A percentile compares a stretch with the other conserved stretches of the same genome.
Evolutionary conservation across 2,113 vertebrate species (phyloP).

Genomic region (Lampris incognitus): DNA sequence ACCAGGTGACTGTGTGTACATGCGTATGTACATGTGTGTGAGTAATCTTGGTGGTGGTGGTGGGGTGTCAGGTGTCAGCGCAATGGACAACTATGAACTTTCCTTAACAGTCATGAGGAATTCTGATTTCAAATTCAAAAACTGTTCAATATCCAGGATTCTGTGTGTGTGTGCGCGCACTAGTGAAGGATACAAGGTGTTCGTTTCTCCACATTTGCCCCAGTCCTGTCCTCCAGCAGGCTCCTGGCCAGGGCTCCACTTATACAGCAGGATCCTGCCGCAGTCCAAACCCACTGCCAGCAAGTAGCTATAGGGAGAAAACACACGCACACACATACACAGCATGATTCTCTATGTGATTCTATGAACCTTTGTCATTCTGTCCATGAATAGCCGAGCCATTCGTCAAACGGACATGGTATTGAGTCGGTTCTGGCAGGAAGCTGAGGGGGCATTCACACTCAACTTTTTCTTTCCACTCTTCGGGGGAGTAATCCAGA

Average conservation of each 20-base stretch:
- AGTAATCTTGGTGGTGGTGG: not conserved
- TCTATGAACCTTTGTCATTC: no score
- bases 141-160: not conserved
- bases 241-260: constrained; percentile 84
- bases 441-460: no score
- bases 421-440: no score
- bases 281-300: constrained; percentile 90
- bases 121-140: no score
- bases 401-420: no score
- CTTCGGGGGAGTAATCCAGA: no score
- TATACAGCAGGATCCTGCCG: constrained; percentile 88
- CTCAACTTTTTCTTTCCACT: no score
- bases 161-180: constrained; percentile 2
- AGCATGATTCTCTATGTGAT: no score
- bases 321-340: not conserved
- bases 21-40: constrained; percentile 13
- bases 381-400: no score
- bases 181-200: constrained; percentile 84
- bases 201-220: constrained; percentile 82
- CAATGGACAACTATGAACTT: no score
- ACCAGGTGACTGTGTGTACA: not conserved
- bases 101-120: no score
- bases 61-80: no score
- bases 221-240: constrained; percentile 82
- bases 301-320: constrained; percentile 82